Conservation (phyloP, 1,140 invertebrate genomes). For the Pseudomyrmex gracilis region DNA sequence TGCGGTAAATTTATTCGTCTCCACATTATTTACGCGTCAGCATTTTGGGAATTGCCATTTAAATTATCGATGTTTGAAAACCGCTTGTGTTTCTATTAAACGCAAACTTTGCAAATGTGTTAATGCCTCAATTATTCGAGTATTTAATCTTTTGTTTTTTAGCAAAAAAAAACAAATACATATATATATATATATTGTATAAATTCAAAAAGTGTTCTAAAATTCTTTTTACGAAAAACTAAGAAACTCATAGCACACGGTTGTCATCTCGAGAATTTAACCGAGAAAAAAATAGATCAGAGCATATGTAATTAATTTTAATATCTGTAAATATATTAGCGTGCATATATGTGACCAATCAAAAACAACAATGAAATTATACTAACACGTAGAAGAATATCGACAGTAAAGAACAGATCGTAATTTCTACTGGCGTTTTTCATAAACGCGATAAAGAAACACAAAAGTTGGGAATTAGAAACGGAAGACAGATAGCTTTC, state of each 20-base stretch:
- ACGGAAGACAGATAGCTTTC: constrained; percentile 50
- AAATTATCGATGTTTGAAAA: not conserved
- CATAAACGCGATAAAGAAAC: constrained; percentile 26
- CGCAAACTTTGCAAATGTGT: not conserved
- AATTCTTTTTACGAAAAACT: too few species aligned
- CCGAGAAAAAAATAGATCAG: not conserved
- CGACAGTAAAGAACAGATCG: constrained; percentile 17
- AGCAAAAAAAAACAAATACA: not conserved
- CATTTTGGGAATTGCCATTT: constrained; percentile 28
- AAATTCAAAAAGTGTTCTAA: not conserved
- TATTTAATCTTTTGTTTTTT: constrained; percentile 1
- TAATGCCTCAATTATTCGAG: constrained; percentile 1
- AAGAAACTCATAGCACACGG: too few species aligned
- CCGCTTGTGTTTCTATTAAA: not conserved
- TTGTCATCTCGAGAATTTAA: too few species aligned
- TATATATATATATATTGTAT: not conserved
- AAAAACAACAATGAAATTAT: too few species aligned
- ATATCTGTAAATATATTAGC: not conserved
- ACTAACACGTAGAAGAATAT: not conserved
- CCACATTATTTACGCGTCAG: constrained; percentile 49
- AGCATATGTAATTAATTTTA: not conserved
- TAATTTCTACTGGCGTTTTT: constrained; percentile 45
- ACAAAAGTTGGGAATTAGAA: constrained; percentile 18
- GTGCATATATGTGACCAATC: too few species aligned
- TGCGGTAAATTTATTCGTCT: constrained; percentile 47